Evolutionary conservation across 2,797 vertebrate species (phyloP), one percentile per base, ranked within the genome.

Genomic region (Pagetopsis macropterus): DNA sequence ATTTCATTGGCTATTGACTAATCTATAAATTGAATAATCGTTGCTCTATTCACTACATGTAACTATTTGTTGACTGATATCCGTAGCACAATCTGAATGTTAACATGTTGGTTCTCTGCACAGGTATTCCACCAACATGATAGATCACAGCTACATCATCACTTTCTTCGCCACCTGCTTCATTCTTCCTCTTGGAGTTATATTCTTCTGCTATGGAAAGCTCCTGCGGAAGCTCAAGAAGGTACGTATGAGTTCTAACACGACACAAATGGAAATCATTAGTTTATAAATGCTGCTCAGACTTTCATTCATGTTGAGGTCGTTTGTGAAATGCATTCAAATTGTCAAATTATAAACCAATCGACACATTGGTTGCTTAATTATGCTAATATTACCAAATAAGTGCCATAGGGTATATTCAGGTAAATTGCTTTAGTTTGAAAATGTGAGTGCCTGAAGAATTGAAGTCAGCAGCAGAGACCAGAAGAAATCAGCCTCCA

Each of bases 191-290:
- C 94, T 97, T 2, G 82, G 91, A 23, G 83, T 97, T 54, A 98
- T 97, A 79, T 93, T 96, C 84, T 91, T 94, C 68, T 97, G 96
- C 81, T 97, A 98, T 59, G 96, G 96, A 65, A 97, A 96, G 88
- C 85, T 97, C 50, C 93, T 96, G 83, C 85, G 14, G 83, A 97
- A 96, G 79, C 93, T 97, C 70, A 94, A 89, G 84, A 96, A 97
- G 96, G 96, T 97, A 51, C 64, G 92, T 83, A 49, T 21, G 11
- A 31, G 27, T 57, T 52, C 13, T 40, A 0, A 44, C 13, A 62
- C 6, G 16, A 14, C 3, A 19, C 15, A 19, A 7, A 66, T 16
- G 6, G 6, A 70, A 15, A 23, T 12, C 2, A 12, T 19, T 33
- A 0, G 57, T 70, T 72, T 1, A 37, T 19, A 3, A 59, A 51